Percentiles rank a stretch among this genome's conserved stretches.
These are phyloP conservation scores for Sminthurides aquaticus DNA, from an alignment of 2,888 invertebrate genomes.

Conservation along the genomic window DNA sequence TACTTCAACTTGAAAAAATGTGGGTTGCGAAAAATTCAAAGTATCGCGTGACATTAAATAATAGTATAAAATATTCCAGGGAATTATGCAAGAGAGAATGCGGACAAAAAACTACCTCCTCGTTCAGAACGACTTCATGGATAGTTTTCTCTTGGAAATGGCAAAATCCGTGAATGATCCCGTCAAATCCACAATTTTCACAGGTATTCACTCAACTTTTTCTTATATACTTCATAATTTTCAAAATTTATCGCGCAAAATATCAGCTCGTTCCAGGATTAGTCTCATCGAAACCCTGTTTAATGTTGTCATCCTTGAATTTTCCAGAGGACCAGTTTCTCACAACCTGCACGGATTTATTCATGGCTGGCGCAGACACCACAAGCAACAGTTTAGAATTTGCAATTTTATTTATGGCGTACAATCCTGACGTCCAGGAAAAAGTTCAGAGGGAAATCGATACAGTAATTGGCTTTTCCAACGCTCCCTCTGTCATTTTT, in stretches of 20 bases:
- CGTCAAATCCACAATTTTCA: constrained; percentile 3
- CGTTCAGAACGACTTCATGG: constrained; percentile 11
- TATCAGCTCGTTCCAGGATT: too few relatives aligned
- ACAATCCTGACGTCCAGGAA: constrained; percentile 11
- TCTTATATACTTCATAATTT: too few relatives aligned
- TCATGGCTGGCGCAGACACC: constrained; percentile 21
- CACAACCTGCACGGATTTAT: constrained; percentile 10
- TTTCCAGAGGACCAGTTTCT: constrained; percentile 17
- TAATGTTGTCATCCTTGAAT: too few relatives aligned
- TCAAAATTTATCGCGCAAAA: too few relatives aligned
- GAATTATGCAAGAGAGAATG: constrained; percentile 9
- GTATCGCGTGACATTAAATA: background rate
- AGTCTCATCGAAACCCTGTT: too few relatives aligned
- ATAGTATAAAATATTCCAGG: background rate
- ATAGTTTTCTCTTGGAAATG: constrained; percentile 16
- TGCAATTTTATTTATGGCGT: constrained; percentile 11
- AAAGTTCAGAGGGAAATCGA: constrained; percentile 21
- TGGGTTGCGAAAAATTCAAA: background rate
- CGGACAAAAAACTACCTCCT: background rate
- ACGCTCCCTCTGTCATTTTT: constrained; percentile 3
- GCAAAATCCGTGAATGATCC: background rate
- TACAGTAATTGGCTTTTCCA: constrained; percentile 7
- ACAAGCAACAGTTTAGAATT: constrained; percentile 18
- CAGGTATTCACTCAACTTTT: constrained; percentile 4
- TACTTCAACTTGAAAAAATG: too few relatives aligned